Evolutionary conservation across 1,140 invertebrate species (phyloP), one percentile per base, ranked within the genome.

Genomic region (Pemphigus obesinymphae): DNA sequence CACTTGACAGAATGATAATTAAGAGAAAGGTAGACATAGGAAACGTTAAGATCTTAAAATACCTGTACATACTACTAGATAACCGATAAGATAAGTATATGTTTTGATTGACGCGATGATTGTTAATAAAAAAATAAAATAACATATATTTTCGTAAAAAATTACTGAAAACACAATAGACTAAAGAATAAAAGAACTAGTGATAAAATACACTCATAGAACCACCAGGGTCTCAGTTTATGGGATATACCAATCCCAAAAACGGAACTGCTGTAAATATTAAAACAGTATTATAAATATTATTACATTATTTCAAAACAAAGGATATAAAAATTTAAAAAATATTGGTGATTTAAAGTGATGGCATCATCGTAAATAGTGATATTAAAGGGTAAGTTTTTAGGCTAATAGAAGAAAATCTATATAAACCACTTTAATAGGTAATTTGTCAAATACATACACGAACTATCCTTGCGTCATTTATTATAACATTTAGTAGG

Each of bases 111-210:
- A 48, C 45, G 48, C 20, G 20, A 20, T 20, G 17, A 50, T 50
- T 50, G 20, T 50, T 20, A 50, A 50, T 50, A 15, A 83, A 82
- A 82, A 63, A 82, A 34, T 84, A n/a, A 83, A 72, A 78, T 76
- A 82, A 85, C 48, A 83, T 50, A 50, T 76, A 76, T 76, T 76
- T 29, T 43, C 45, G 43, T 43, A 55, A n/a, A 7, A 48, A n/a
- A 43, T 23, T 53, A n/a, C n/a, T n/a, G n/a, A n/a, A n/a, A n/a
- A n/a, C n/a, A n/a, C n/a, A n/a, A n/a, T n/a, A n/a, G n/a, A n/a
- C n/a, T n/a, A n/a, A n/a, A n/a, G n/a, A 23, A 43, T 45, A 31
- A 43, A 76, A 48, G 73, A 76, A 53, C 73, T n/a, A n/a, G n/a
- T n/a, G n/a, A n/a, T n/a, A 76, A 15, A 43, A 48, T 50, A 31